These are phyloP conservation scores for Sardinella longiceps DNA, from an alignment of 2,797 vertebrate genomes.

Conservation along the genomic window DNA sequence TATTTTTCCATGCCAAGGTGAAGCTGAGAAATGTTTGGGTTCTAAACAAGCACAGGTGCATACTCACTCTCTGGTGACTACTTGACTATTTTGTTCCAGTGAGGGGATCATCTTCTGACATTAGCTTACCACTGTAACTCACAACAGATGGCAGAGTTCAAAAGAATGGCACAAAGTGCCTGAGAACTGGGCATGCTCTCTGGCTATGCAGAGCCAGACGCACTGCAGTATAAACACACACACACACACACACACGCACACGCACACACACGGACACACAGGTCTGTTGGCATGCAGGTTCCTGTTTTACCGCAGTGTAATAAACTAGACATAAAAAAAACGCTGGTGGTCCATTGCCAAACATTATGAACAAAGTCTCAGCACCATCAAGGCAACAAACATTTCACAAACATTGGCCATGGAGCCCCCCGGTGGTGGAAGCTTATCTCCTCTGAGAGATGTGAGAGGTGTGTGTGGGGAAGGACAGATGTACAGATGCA, in stretches of 20 bases:
- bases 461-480: not conserved
- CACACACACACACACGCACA: conserved; percentile 31
- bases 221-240: conserved; percentile 9
- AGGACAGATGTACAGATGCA: not conserved
- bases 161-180: conserved; percentile 25
- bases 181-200: conserved; percentile 37
- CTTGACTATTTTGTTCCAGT: not conserved
- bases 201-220: conserved; percentile 33
- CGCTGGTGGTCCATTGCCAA: not conserved
- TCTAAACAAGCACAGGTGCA: not conserved
- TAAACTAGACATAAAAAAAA: not conserved
- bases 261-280: conserved; percentile 12
- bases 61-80: not conserved
- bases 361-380: not conserved
- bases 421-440: not conserved
- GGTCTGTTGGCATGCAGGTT: not conserved
- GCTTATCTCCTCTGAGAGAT: not conserved
- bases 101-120: not conserved
- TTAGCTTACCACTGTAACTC: not conserved
- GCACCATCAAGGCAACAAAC: not conserved
- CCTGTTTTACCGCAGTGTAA: conserved; percentile 4
- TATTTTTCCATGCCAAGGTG: not conserved
- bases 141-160: conserved; percentile 50
- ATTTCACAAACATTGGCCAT: not conserved
- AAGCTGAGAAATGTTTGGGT: not conserved